Conservation (phyloP, 2,888 invertebrate species). For the Tupiocoris notatus region DNA sequence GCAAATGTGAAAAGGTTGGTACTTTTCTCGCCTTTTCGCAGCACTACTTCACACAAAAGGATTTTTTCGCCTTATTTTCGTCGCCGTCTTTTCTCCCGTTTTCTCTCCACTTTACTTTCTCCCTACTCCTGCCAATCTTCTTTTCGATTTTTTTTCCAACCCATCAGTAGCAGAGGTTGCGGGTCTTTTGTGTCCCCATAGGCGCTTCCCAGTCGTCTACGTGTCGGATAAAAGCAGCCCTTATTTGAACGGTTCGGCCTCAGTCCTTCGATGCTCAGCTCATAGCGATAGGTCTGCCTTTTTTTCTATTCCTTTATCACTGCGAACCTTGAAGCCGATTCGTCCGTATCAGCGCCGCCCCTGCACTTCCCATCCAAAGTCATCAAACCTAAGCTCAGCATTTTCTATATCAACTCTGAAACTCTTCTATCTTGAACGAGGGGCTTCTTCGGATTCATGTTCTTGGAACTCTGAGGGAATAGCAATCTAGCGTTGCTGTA, state of each 20-base stretch:
- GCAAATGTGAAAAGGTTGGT: neutral
- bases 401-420: neutral
- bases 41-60: neutral
- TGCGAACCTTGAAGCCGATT: neutral
- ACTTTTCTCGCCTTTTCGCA: neutral
- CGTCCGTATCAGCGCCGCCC: neutral
- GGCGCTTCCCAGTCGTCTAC: neutral
- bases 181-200: neutral
- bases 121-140: neutral
- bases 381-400: neutral
- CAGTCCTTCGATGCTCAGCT: neutral
- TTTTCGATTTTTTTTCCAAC: neutral
- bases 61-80: neutral
- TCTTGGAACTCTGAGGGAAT: no score
- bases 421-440: no score
- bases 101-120: neutral
- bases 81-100: neutral
- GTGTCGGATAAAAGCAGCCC: neutral
- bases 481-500: no score
- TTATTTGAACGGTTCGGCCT: neutral
- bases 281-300: neutral
- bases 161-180: neutral
- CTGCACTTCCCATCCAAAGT: no score
- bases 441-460: no score
- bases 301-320: neutral